Conservation (phyloP, 2,888 invertebrate species). For the Idaea straminata region DNA sequence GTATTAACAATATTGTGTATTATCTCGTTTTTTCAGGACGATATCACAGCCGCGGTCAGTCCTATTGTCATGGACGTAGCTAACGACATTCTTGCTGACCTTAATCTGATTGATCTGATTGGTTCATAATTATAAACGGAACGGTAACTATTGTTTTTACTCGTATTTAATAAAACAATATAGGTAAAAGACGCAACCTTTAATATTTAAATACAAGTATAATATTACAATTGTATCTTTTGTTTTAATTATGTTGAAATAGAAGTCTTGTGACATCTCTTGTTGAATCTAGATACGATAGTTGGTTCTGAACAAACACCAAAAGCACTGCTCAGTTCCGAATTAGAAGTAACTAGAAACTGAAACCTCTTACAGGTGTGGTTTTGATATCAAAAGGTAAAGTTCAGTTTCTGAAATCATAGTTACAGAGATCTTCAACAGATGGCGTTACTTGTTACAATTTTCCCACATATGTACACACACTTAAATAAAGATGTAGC, state of each 20-base stretch:
- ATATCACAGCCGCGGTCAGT: conserved; percentile 45
- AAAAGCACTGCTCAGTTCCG: not conserved
- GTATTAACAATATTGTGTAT: not conserved
- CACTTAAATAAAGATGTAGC: too few relatives aligned
- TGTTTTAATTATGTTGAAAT: not conserved
- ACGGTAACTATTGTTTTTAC: not conserved
- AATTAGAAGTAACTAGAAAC: not conserved
- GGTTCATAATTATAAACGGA: conserved; percentile 15
- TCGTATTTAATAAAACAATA: not conserved
- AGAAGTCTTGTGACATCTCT: not conserved
- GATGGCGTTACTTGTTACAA: not conserved
- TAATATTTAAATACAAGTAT: too few relatives aligned
- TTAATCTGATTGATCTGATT: conserved; percentile 41
- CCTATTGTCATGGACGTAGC: conserved; percentile 37
- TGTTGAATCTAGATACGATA: not conserved
- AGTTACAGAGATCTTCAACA: not conserved
- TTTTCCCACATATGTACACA: too few relatives aligned
- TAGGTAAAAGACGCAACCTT: too few relatives aligned
- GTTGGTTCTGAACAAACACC: not conserved
- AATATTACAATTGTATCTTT: not conserved
- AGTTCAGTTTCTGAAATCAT: not conserved
- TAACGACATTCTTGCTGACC: conserved; percentile 42
- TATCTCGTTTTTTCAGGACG: conserved; percentile 38
- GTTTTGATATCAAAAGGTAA: not conserved
- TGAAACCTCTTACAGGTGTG: not conserved